phyloP scores from a whole-genome alignment of 2,888 invertebrate genomes.

The Acanthacorydalis orientalis region DNA sequence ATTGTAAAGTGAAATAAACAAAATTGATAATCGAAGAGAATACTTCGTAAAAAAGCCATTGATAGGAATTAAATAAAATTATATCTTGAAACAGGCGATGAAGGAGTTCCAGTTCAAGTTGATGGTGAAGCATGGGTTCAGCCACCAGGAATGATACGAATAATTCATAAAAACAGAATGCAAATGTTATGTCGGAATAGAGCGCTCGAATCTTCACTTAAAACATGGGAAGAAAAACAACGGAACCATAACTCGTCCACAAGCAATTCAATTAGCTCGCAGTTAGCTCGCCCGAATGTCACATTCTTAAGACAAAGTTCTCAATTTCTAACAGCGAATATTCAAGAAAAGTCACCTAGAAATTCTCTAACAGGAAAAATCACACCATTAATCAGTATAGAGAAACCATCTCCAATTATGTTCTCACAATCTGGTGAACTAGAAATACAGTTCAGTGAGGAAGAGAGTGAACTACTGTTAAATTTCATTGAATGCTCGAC shows the following conservation, averaged over 20 bases:
- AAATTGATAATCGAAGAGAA: no score
- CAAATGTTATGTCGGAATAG: conserved; percentile 91
- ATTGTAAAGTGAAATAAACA: no score
- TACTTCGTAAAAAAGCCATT: no score
- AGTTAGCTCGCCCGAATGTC: conserved; percentile 17
- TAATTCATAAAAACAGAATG: conserved; percentile 91
- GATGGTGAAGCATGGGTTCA: conserved; percentile 98
- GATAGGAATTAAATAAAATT: no score
- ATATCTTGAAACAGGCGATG: conserved; percentile 40
- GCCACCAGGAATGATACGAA: conserved; percentile 88
- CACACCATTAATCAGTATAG: conserved; percentile 17
- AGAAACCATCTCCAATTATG: conserved; percentile 8
- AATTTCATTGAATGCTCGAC: conserved; percentile 71
- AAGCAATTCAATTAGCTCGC: neutral
- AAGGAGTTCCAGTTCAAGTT: conserved; percentile 86
- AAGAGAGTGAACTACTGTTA: conserved; percentile 54
- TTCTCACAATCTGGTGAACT: conserved; percentile 17
- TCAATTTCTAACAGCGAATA: conserved; percentile 21
- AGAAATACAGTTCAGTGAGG: conserved; percentile 33
- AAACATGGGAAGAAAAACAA: conserved; percentile 76
- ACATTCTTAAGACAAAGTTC: conserved; percentile 23
- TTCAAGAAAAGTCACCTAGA: conserved; percentile 24
- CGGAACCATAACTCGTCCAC: conserved; percentile 20
- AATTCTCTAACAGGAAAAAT: conserved; percentile 24
- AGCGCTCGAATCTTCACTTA: conserved; percentile 75